A percentile compares a stretch with the other conserved stretches of the same genome.
These are phyloP conservation scores for Indicator indicator DNA, from an alignment of 2,113 vertebrate genomes.

Conservation along the genomic window DNA sequence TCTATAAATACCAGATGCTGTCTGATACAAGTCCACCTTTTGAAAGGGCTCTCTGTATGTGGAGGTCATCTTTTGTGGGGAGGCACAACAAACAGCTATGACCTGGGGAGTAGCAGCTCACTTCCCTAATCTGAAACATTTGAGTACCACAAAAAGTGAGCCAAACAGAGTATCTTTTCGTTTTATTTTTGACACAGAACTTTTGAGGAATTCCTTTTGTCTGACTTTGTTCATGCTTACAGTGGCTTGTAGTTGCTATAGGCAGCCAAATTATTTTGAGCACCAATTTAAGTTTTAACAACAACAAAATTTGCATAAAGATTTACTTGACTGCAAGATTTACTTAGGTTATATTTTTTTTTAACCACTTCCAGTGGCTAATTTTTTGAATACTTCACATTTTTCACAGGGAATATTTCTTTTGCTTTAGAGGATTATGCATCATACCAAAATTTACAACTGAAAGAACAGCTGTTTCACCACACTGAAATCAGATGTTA, in stretches of 20 bases:
- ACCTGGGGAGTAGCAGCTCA: background rate
- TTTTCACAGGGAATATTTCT: background rate
- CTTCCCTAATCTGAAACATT: background rate
- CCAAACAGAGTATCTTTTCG: background rate
- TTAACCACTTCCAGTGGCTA: background rate
- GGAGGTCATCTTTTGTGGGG: background rate
- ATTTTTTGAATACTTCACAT: background rate
- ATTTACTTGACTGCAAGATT: background rate
- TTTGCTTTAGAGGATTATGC: background rate
- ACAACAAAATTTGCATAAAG: accelerated
- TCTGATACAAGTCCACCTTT: background rate
- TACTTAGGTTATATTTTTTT: background rate
- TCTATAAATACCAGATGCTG: background rate
- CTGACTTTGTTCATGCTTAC: background rate
- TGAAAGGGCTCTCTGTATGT: background rate
- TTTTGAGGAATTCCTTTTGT: background rate
- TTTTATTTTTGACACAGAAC: background rate
- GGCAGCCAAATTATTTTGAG: background rate
- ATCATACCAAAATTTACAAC: background rate
- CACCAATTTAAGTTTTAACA: background rate
- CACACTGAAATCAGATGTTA: background rate
- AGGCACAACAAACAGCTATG: background rate
- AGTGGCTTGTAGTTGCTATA: background rate
- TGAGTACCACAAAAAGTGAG: background rate
- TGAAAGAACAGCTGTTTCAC: background rate